phyloP scores from a whole-genome alignment of 1,140 invertebrate species.

The Platorchestia sp. region DNA sequence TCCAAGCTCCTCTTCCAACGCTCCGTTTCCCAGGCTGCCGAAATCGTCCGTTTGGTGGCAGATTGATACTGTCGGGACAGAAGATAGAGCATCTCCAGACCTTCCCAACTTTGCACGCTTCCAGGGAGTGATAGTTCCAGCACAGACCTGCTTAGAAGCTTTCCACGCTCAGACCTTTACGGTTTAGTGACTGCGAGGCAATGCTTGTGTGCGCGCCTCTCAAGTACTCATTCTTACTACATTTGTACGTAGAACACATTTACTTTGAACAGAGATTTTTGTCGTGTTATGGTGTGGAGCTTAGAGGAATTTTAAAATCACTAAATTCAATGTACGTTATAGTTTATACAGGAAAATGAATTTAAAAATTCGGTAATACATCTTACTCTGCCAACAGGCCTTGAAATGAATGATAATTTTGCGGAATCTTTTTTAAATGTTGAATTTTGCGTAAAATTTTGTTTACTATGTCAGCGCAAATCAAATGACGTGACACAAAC shows the following conservation, averaged over 20 bases:
- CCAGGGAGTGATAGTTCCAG: constrained; percentile 32
- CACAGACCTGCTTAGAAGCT: background rate
- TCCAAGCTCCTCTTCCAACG: background rate
- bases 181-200: background rate
- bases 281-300: too few relatives aligned
- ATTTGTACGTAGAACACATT: background rate
- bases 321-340: too few relatives aligned
- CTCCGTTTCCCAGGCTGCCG: constrained; percentile 13
- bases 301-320: too few relatives aligned
- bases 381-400: too few relatives aligned
- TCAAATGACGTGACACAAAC: too few relatives aligned
- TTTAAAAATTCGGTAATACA: too few relatives aligned
- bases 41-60: constrained; percentile 53
- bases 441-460: too few relatives aligned
- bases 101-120: constrained; percentile 39
- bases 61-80: constrained; percentile 48
- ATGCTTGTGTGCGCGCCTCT: background rate
- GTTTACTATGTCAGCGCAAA: too few relatives aligned
- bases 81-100: constrained; percentile 39
- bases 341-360: too few relatives aligned
- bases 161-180: background rate
- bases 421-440: too few relatives aligned
- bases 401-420: too few relatives aligned
- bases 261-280: background rate
- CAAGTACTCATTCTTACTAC: background rate